Evolutionary conservation across 1,140 invertebrate species (phyloP).

Genomic region (Drusus annulatus): DNA sequence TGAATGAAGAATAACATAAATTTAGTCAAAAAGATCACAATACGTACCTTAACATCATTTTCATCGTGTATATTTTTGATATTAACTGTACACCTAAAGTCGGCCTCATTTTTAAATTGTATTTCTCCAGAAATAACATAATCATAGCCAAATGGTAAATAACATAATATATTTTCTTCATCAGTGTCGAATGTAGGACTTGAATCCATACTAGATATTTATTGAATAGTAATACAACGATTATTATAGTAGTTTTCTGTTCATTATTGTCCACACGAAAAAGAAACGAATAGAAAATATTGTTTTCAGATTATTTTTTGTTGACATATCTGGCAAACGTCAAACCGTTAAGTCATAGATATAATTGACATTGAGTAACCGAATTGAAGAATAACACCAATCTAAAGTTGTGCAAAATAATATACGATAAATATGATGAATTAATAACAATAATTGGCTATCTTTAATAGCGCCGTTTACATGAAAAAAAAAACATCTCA

Average conservation of each 20-base stretch:
- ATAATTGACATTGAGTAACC: too few relatives aligned
- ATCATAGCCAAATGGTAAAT: slow-evolving; percentile 50
- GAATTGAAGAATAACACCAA: too few relatives aligned
- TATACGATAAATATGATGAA: too few relatives aligned
- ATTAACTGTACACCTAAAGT: slow-evolving; percentile 52
- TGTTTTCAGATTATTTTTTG: too few relatives aligned
- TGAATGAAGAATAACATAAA: neutral
- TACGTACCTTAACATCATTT: slow-evolving; percentile 52
- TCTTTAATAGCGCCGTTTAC: too few relatives aligned
- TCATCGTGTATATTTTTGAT: slow-evolving; percentile 50
- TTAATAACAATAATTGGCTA: too few relatives aligned
- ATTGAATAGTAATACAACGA: neutral
- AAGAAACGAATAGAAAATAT: too few relatives aligned
- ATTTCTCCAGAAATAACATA: slow-evolving; percentile 45
- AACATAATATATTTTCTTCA: slow-evolving; percentile 48
- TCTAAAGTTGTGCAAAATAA: too few relatives aligned
- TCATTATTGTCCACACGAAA: too few relatives aligned
- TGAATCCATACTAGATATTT: neutral
- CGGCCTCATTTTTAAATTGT: slow-evolving; percentile 50
- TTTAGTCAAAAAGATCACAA: neutral
- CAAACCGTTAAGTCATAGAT: too few relatives aligned
- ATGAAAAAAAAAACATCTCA: too few relatives aligned
- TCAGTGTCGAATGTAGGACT: slow-evolving; percentile 2
- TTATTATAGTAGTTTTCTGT: neutral
- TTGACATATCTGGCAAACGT: too few relatives aligned